Evolutionary conservation across 2,113 vertebrate species (phyloP), one percentile per base, ranked within the genome.

Genomic region (Agapornis roseicollis): DNA sequence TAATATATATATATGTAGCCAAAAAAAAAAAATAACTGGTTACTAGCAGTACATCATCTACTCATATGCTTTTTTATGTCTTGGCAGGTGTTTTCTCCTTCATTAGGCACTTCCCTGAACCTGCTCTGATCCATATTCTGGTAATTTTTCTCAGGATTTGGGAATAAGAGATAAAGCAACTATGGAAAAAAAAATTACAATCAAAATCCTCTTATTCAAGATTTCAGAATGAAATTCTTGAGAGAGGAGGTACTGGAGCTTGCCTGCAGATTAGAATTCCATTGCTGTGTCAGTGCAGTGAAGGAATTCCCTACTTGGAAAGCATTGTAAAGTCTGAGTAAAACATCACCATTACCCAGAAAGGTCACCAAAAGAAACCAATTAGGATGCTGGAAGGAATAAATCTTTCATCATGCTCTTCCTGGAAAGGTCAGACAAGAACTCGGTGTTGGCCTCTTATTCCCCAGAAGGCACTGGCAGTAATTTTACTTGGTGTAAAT

Each of bases 351-450:
- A 22, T 92, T 93, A 95, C 42, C 88, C 65, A 93, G 73, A 96
- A 95, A 94, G 85, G 94, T 96, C 94, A 96, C 65, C 41, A 87
- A 69, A 89, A 94, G 88, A 86, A 88, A 76, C 65, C 56, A 87
- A 73, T 94, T 92, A 96, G 77, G 90, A 90, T 81, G 93, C 80
- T 90, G 83, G 80, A 90, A 72, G 44, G 69, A 88, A 84, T 93
- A 92, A 90, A 96, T 94, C 93, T 95, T 96, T 87, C 79, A 89
- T 89, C 87, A 90, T 90, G 46, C 58, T 61, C 88, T 90, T 56
- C 60, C 46, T 72, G 61, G 65, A 96, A 96, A 94, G 93, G 93
- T 96, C 93, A 93, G 76, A 23, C 2, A 7, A 70, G 46, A 95
- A 65, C 22, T 92, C 61, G 79, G 25, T 7, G 24, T 60, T 64